Conservation (phyloP, 2,797 vertebrate species). For the Microchirus variegatus region DNA sequence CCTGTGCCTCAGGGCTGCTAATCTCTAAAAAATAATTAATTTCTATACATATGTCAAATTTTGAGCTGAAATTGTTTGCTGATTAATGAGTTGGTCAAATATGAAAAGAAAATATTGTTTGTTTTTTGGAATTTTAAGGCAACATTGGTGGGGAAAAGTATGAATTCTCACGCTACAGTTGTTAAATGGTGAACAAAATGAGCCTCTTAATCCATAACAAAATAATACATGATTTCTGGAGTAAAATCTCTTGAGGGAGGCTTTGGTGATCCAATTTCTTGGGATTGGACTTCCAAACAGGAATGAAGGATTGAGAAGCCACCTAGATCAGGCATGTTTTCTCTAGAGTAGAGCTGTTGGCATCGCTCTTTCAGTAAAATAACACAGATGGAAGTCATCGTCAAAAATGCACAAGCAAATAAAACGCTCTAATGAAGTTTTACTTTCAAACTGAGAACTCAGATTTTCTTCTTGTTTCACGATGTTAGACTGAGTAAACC, state of each 20-base stretch:
- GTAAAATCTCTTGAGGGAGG: not conserved
- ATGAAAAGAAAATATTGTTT: too few relatives aligned
- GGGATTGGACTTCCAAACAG: too few relatives aligned
- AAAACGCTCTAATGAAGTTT: slow-evolving; percentile 6
- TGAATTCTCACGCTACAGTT: too few relatives aligned
- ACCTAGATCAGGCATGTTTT: slow-evolving; percentile 37
- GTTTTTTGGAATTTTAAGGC: too few relatives aligned
- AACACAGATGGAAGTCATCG: slow-evolving; percentile 24
- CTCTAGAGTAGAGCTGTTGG: not conserved
- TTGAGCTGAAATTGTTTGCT: too few relatives aligned
- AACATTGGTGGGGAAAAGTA: too few relatives aligned
- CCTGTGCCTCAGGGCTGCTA: too few relatives aligned
- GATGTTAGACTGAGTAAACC: not conserved
- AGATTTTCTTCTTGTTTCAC: not conserved
- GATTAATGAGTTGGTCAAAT: too few relatives aligned
- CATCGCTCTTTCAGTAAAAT: slow-evolving; percentile 20
- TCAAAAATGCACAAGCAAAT: slow-evolving; percentile 1
- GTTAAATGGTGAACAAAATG: too few relatives aligned
- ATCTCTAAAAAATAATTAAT: too few relatives aligned
- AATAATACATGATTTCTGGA: not conserved
- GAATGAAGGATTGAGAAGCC: slow-evolving; percentile 8
- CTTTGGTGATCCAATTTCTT: slow-evolving; percentile 9
- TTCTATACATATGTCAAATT: too few relatives aligned
- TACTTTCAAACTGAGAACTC: not conserved
- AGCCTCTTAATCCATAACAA: too few relatives aligned